A percentile compares a stretch with the other conserved stretches of the same genome.
Conservation (phyloP, 2,888 invertebrate genomes). For the Eupithecia dodoneata region DNA sequence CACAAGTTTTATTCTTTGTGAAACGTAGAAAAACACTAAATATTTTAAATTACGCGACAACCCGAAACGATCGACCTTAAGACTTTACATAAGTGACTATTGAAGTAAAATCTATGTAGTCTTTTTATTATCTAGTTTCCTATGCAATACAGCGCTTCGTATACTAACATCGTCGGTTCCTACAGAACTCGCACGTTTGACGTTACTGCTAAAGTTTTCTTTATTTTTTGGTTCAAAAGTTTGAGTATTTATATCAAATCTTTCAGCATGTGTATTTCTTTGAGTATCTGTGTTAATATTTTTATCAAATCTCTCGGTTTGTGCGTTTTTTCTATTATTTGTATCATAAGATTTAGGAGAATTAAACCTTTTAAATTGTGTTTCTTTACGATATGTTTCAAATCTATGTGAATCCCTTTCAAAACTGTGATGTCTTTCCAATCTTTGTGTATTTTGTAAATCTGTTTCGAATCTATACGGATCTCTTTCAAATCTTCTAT, state of each 20-base stretch:
- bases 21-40: too few relatives aligned
- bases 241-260: neutral
- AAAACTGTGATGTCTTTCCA: neutral
- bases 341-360: conserved; percentile 7
- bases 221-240: neutral
- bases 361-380: conserved; percentile 7
- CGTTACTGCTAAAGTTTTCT: conserved; percentile 4
- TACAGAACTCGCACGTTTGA: conserved; percentile 1
- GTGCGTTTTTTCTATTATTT: neutral
- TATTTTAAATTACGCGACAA: too few relatives aligned
- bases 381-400: conserved; percentile 1
- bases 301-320: neutral
- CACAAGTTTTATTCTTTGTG: too few relatives aligned
- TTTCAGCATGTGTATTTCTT: neutral
- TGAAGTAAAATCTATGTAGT: conserved; percentile 9
- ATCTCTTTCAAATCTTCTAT: neutral
- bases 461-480: neutral
- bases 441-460: neutral
- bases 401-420: conserved; percentile 5
- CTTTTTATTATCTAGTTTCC: conserved; percentile 41
- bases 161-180: conserved; percentile 18
- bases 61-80: neutral
- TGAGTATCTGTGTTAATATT: neutral
- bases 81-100: neutral
- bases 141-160: conserved; percentile 35